phyloP scores from a whole-genome alignment of 2,888 invertebrate species.

The Pseudococcus longispinus region DNA sequence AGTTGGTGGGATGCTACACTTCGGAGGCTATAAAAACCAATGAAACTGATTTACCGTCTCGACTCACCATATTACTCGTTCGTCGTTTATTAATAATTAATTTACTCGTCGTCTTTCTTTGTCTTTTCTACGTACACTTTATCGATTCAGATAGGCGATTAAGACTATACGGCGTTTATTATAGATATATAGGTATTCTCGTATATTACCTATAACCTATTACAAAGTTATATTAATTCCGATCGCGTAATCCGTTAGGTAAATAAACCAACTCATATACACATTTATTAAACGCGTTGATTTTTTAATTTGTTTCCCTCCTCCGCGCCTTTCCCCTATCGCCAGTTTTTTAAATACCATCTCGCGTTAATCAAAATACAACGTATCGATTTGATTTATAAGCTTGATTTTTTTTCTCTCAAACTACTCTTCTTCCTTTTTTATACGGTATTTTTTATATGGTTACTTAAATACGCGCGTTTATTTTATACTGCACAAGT shows the following conservation, averaged over 20 bases:
- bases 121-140: neutral
- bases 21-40: conserved; percentile 7
- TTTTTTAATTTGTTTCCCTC: conserved; percentile 32
- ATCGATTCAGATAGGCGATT: neutral
- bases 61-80: conserved; percentile 20
- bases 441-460: too few relatives aligned
- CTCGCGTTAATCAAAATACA: neutral
- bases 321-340: neutral
- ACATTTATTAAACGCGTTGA: neutral
- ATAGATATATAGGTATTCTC: neutral
- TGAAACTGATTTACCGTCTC: neutral
- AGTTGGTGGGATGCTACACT: neutral
- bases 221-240: conserved; percentile 23
- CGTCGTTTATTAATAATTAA: neutral
- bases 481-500: neutral
- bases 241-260: conserved; percentile 22
- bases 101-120: neutral
- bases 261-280: neutral
- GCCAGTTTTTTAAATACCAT: neutral
- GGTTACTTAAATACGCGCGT: neutral
- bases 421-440: neutral
- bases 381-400: conserved; percentile 15
- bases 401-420: neutral
- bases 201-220: neutral
- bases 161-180: too few relatives aligned